Evolutionary conservation across 2,888 invertebrate species (phyloP).

Genomic region (Tortrix viridana): DNA sequence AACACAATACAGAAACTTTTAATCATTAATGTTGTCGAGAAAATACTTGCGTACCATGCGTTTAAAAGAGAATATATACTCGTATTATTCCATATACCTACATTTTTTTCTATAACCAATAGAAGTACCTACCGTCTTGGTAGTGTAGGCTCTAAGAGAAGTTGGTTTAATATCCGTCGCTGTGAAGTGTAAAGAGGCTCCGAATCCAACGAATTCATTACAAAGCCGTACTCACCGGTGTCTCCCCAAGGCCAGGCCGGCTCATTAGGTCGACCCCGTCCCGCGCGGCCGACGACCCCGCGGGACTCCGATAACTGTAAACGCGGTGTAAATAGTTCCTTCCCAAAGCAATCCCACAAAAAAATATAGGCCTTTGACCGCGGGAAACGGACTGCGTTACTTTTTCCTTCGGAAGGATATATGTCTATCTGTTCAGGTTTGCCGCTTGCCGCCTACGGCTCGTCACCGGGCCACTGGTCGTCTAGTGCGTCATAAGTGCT

Average conservation of each 20-base stretch:
- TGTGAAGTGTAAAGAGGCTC: conserved; percentile 6
- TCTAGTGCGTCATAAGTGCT: too few species aligned
- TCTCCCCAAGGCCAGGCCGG: conserved; percentile 50
- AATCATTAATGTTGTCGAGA: too few species aligned
- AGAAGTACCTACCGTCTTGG: too few species aligned
- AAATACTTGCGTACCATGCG: too few species aligned
- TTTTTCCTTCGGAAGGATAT: conserved; percentile 40
- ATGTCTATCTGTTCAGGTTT: conserved; percentile 22
- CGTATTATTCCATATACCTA: too few species aligned
- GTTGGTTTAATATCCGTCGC: background rate
- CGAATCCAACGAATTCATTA: conserved; percentile 3
- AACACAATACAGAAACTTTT: too few species aligned
- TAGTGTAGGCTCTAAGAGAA: too few species aligned
- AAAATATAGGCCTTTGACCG: conserved; percentile 42
- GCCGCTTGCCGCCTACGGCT: background rate
- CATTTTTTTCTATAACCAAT: too few species aligned
- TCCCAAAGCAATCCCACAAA: conserved; percentile 55
- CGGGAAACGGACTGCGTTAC: conserved; percentile 31
- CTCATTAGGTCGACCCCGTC: conserved; percentile 41
- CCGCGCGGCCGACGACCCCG: conserved; percentile 49
- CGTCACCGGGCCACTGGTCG: too few species aligned
- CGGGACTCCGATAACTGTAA: conserved; percentile 45
- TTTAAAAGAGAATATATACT: too few species aligned
- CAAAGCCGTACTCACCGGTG: conserved; percentile 28
- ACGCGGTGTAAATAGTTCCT: conserved; percentile 41